These are phyloP conservation scores for Coregonus clupeaformis DNA, from an alignment of 2,113 vertebrate species.

Conservation along the genomic window DNA sequence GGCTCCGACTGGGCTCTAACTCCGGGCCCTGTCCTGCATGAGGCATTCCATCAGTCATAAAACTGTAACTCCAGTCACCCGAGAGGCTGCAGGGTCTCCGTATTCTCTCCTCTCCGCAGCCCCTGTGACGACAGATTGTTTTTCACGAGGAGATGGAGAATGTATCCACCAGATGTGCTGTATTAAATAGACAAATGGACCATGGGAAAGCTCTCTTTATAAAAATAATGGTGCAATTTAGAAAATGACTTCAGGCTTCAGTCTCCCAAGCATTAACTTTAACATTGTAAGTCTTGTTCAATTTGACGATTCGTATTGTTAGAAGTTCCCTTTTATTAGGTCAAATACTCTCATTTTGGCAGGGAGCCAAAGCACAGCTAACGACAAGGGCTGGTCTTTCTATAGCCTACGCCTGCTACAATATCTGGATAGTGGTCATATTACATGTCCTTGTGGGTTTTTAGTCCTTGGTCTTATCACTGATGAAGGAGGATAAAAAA, in stretches of 20 bases:
- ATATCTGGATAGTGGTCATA: not conserved
- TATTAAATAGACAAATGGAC: constrained; percentile 50
- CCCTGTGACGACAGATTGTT: constrained; percentile 43
- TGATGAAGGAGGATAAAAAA: no score
- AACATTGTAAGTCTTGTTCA: constrained; percentile 29
- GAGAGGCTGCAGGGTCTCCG: constrained; percentile 38
- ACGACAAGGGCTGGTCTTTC: not conserved
- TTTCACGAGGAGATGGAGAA: constrained; percentile 50
- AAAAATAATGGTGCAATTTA: constrained; percentile 48
- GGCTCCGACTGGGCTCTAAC: not conserved
- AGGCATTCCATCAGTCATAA: constrained; percentile 47
- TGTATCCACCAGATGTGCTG: constrained; percentile 59
- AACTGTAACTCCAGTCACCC: constrained; percentile 43
- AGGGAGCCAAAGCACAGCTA: not conserved
- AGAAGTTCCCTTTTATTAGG: constrained; percentile 4
- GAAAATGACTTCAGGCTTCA: constrained; percentile 39
- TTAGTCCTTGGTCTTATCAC: not conserved
- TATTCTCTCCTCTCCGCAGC: not conserved
- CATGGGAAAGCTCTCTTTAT: constrained; percentile 46
- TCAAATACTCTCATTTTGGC: constrained; percentile 8
- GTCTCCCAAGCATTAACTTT: constrained; percentile 18
- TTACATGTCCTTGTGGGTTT: not conserved
- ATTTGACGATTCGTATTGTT: constrained; percentile 13
- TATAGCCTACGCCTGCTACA: not conserved
- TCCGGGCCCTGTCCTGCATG: constrained; percentile 11